phyloP scores from a whole-genome alignment of 2,888 invertebrate species.

The Oscheius sp. region DNA sequence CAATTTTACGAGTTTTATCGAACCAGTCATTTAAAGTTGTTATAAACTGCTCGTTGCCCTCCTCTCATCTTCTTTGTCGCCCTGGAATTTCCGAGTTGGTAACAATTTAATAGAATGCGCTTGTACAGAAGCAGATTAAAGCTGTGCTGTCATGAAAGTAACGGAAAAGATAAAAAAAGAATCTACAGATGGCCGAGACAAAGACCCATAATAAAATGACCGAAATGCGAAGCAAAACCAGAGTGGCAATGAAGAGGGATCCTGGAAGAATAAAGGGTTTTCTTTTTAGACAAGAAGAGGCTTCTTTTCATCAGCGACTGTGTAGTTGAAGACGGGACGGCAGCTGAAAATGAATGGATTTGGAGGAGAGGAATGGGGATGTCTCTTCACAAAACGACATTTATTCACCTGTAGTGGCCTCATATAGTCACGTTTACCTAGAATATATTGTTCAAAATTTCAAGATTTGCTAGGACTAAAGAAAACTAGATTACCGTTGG shows the following conservation, averaged over 20 bases:
- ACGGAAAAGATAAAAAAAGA: too few species aligned
- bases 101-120: too few species aligned
- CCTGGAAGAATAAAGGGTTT: background rate
- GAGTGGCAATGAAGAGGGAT: constrained; percentile 1
- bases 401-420: background rate
- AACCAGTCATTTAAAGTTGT: constrained; percentile 25
- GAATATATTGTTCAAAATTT: background rate
- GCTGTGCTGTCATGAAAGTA: too few species aligned
- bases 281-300: background rate
- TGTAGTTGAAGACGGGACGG: constrained; percentile 20
- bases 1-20: constrained; percentile 22
- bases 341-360: constrained; percentile 11
- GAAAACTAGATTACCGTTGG: constrained; percentile 44
- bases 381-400: background rate
- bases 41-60: background rate
- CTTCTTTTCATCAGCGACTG: background rate
- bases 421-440: constrained; percentile 20
- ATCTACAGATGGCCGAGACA: background rate
- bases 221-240: background rate
- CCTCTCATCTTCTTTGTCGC: background rate
- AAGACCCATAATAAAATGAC: constrained; percentile 19
- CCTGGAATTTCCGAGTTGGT: too few species aligned
- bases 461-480: background rate
- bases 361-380: background rate
- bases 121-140: too few species aligned